A percentile compares a stretch with the other conserved stretches of the same genome.
Evolutionary conservation across 2,113 vertebrate genomes (phyloP).

Genomic region (Triplophysa rosa): DNA sequence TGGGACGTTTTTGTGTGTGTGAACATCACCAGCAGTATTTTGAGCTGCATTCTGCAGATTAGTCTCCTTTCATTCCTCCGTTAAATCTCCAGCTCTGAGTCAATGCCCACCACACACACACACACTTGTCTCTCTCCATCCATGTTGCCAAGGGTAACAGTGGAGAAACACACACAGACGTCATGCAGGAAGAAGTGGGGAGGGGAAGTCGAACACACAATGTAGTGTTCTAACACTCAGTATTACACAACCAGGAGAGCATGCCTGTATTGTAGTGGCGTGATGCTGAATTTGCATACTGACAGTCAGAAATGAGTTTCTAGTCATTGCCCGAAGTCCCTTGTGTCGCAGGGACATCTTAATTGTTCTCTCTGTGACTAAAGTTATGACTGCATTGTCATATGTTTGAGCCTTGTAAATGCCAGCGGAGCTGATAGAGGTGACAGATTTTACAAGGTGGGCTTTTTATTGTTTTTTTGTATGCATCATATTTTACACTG

Average conservation of each 20-base stretch:
- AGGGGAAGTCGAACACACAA: slow-evolving; percentile 45
- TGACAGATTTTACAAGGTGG: background rate
- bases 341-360: background rate
- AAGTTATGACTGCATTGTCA: background rate
- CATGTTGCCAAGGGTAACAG: slow-evolving; percentile 77
- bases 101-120: slow-evolving; percentile 61
- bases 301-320: background rate
- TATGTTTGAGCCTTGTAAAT: background rate
- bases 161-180: slow-evolving; percentile 64
- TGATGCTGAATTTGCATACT: slow-evolving; percentile 9
- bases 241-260: slow-evolving; percentile 10
- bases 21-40: slow-evolving; percentile 13
- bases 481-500: background rate
- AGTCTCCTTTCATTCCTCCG: slow-evolving; percentile 57
- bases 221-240: slow-evolving; percentile 39
- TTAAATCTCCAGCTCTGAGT: slow-evolving; percentile 60
- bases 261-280: slow-evolving; percentile 17
- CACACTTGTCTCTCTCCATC: slow-evolving; percentile 67
- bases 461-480: background rate
- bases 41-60: slow-evolving; percentile 50
- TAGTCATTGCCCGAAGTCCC: background rate
- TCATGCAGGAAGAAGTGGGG: slow-evolving; percentile 53
- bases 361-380: background rate
- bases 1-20: background rate
- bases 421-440: background rate